A percentile compares a stretch with the other conserved stretches of the same genome.
Conservation (phyloP, 2,797 vertebrate genomes). For the Crax fasciolata region DNA sequence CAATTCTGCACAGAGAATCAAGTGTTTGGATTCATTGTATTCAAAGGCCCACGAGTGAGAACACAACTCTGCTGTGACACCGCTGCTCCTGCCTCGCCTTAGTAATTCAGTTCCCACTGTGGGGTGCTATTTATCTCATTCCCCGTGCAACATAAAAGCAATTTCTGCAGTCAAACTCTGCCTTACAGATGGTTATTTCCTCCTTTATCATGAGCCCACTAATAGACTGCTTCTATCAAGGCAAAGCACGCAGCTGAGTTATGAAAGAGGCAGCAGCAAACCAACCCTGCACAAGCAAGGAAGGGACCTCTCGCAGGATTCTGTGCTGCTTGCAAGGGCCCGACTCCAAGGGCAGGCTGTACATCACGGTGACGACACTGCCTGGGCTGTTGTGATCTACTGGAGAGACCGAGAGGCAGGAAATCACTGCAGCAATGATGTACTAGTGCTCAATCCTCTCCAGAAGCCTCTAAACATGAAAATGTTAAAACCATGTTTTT, state of each 20-base stretch:
- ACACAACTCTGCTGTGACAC: neutral
- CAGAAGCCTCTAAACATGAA: constrained; percentile 43
- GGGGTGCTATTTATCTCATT: constrained; percentile 32
- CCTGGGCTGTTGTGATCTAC: constrained; percentile 37
- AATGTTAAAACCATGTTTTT: constrained; percentile 45
- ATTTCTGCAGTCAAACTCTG: constrained; percentile 46
- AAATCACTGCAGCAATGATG: constrained; percentile 17
- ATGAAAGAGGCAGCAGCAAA: neutral
- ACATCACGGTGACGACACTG: constrained; percentile 12
- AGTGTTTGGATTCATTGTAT: neutral
- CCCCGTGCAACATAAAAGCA: constrained; percentile 16
- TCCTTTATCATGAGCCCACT: neutral
- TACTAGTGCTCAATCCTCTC: neutral
- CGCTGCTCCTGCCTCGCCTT: neutral
- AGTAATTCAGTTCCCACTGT: neutral
- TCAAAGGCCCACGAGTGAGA: neutral
- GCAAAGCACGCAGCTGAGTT: neutral
- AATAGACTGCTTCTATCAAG: neutral
- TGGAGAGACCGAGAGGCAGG: neutral
- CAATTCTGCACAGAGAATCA: neutral
- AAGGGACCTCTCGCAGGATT: neutral
- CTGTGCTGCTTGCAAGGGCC: neutral
- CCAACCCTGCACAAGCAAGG: neutral
- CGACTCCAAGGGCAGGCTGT: neutral
- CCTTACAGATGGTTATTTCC: constrained; percentile 32